These are phyloP conservation scores for Coelopa pilipes DNA, from an alignment of 2,888 invertebrate species.

Conservation along the genomic window DNA sequence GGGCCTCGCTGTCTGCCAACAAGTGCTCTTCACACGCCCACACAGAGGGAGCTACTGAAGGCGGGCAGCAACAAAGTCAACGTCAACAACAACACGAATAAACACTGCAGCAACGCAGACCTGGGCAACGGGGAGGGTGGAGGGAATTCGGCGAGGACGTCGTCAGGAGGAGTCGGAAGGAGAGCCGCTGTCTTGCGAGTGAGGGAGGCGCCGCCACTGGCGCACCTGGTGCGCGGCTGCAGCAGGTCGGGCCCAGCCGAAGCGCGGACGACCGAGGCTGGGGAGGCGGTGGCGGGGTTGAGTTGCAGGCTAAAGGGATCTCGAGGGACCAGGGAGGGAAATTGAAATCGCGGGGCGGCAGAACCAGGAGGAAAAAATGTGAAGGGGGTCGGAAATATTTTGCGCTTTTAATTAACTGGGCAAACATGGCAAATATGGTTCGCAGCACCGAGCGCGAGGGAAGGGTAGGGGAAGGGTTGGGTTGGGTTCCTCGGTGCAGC, in stretches of 20 bases:
- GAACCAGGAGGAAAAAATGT: not conserved
- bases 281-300: not conserved
- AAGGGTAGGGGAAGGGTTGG: not conserved
- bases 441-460: too few relatives aligned
- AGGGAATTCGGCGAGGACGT: not conserved
- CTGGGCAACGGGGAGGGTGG: not conserved
- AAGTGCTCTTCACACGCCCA: not conserved
- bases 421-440: not conserved
- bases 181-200: not conserved
- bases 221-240: constrained; percentile 12
- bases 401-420: constrained; percentile 26
- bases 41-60: not conserved
- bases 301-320: not conserved
- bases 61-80: not conserved
- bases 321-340: not conserved
- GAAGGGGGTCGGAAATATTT: constrained; percentile 15
- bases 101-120: not conserved
- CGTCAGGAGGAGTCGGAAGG: not conserved
- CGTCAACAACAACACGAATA: not conserved
- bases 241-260: constrained; percentile 5
- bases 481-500: not conserved
- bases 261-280: not conserved
- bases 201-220: not conserved
- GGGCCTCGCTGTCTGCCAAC: constrained; percentile 8
- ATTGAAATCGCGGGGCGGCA: not conserved